phyloP scores from a whole-genome alignment of 2,888 invertebrate species.

The Sarcophaga subvicina region DNA sequence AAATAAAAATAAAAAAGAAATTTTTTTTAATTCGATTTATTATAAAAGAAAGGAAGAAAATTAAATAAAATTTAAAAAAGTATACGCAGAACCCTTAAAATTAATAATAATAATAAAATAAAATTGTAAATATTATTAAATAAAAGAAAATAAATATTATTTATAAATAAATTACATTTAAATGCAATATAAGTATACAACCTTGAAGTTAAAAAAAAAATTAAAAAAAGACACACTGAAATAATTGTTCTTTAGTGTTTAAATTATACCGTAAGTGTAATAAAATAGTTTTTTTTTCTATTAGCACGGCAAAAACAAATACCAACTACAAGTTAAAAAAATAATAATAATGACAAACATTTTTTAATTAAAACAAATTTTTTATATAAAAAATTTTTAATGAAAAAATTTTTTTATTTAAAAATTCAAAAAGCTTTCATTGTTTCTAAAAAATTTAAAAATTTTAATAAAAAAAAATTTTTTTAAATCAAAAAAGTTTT shows the following conservation, averaged over 20 bases:
- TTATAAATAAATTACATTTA: constrained; percentile 19
- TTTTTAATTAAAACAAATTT: no score
- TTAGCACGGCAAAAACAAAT: constrained; percentile 41
- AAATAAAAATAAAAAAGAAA: constrained; percentile 13
- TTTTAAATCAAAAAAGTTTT: no score
- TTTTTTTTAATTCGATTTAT: constrained; percentile 47
- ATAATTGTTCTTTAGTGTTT: constrained; percentile 48
- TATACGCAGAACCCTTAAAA: constrained; percentile 48
- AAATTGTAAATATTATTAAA: constrained; percentile 42
- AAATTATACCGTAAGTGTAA: constrained; percentile 9
- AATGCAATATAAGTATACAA: constrained; percentile 50
- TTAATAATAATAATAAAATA: background rate
- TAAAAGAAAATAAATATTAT: background rate
- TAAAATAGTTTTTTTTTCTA: constrained; percentile 51
- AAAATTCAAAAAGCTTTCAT: no score
- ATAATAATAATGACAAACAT: background rate
- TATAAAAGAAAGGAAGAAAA: constrained; percentile 1
- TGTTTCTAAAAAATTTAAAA: no score
- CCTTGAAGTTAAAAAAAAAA: constrained; percentile 4
- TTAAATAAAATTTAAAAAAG: constrained; percentile 19
- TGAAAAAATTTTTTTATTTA: no score
- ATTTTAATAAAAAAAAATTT: no score
- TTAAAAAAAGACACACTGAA: background rate
- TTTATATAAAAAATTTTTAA: no score
- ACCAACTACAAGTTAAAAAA: background rate